Conservation (phyloP, 2,888 invertebrate species). For the Scrobipalpa atriplicella region DNA sequence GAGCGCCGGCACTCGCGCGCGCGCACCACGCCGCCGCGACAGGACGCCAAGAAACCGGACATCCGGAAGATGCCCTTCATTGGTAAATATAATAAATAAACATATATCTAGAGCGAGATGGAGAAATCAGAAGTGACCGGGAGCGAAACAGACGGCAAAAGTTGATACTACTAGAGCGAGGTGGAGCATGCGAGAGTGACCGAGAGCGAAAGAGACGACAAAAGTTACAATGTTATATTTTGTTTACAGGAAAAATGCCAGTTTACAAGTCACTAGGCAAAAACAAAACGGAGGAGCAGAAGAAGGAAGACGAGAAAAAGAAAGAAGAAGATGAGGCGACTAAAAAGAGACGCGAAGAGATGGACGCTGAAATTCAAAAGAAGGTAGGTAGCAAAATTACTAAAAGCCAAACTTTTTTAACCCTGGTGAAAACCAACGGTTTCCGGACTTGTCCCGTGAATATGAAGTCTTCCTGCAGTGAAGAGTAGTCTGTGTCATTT, state of each 20-base stretch:
- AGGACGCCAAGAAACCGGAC: conserved; percentile 64
- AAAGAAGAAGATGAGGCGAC: conserved; percentile 68
- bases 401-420: no score
- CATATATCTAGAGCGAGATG: background rate
- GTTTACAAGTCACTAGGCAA: conserved; percentile 84
- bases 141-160: no score
- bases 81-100: conserved; percentile 64
- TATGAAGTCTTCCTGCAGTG: no score
- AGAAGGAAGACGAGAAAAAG: conserved; percentile 66
- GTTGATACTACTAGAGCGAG: no score
- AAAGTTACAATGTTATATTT: background rate
- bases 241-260: conserved; percentile 85
- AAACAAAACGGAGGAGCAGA: conserved; percentile 72
- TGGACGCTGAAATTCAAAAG: conserved; percentile 81
- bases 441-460: no score
- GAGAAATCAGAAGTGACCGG: no score
- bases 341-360: conserved; percentile 74
- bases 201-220: background rate
- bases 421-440: no score
- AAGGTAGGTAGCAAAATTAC: no score
- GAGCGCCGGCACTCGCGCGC: conserved; percentile 37
- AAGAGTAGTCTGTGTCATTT: no score
- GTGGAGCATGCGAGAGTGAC: background rate
- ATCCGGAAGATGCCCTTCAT: conserved; percentile 92
- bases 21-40: conserved; percentile 40